These are phyloP conservation scores for Momotus momota DNA, from an alignment of 2,797 vertebrate genomes.

Conservation along the genomic window DNA sequence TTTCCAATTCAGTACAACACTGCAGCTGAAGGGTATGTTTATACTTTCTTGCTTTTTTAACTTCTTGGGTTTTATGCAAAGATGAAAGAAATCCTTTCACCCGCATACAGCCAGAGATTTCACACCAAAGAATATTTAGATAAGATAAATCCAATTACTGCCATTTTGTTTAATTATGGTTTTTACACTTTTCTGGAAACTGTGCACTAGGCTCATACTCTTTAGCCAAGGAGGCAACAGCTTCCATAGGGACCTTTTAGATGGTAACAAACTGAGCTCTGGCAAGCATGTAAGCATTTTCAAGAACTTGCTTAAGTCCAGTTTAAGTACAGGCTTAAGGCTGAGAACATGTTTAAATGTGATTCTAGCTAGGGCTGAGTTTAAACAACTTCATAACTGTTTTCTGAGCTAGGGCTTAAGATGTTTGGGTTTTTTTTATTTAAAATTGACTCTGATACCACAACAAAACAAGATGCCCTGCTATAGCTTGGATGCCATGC, in stretches of 20 bases:
- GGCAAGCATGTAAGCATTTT: background rate
- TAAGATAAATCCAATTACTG: constrained; percentile 14
- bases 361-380: background rate
- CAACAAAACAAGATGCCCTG: background rate
- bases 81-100: constrained; percentile 27
- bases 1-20: background rate
- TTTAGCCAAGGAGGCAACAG: background rate
- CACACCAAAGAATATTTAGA: background rate
- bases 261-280: background rate
- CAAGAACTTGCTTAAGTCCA: background rate
- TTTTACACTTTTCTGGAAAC: background rate
- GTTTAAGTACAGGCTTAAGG: background rate
- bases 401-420: background rate
- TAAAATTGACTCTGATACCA: background rate
- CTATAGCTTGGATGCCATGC: background rate
- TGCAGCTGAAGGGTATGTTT: constrained; percentile 33
- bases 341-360: background rate
- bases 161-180: background rate
- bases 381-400: background rate
- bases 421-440: background rate
- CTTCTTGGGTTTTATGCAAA: background rate
- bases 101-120: background rate
- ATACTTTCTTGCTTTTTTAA: background rate
- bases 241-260: background rate
- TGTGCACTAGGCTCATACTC: background rate